These are phyloP conservation scores for Oophaga pumilio DNA, from an alignment of 2,113 vertebrate genomes.

Conservation along the genomic window DNA sequence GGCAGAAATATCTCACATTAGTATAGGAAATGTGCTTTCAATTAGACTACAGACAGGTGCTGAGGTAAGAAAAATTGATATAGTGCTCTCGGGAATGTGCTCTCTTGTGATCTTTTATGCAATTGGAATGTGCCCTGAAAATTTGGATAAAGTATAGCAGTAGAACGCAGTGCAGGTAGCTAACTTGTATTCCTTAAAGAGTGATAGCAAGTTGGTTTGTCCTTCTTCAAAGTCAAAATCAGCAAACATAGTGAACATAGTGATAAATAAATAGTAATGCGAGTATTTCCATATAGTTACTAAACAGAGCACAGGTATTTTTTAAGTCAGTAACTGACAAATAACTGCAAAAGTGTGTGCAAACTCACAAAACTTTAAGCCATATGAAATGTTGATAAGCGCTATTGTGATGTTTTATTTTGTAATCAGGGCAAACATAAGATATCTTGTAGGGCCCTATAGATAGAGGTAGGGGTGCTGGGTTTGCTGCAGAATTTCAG, in stretches of 20 bases:
- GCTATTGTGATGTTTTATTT: no score
- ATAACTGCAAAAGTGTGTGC: no score
- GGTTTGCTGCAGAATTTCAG: no score
- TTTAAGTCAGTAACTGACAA: no score
- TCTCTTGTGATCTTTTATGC: neutral
- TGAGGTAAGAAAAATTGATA: conserved; percentile 13
- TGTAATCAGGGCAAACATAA: no score
- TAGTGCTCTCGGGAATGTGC: neutral
- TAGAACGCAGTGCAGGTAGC: neutral
- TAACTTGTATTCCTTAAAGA: neutral
- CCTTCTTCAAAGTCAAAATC: neutral
- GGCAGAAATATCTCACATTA: neutral
- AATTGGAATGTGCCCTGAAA: neutral
- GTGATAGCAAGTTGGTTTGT: neutral
- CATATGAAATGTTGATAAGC: no score
- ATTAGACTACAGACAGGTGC: conserved; percentile 29
- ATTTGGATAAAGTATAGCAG: neutral
- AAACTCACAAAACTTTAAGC: no score
- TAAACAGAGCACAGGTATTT: no score
- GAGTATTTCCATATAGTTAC: no score
- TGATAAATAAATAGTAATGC: no score
- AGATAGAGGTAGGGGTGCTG: no score
- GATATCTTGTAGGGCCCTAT: no score
- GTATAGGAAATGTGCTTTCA: conserved; percentile 10
- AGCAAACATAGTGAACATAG: neutral